Evolutionary conservation across 1,140 invertebrate genomes (phyloP).

Genomic region (Pemphigus obesinymphae): DNA sequence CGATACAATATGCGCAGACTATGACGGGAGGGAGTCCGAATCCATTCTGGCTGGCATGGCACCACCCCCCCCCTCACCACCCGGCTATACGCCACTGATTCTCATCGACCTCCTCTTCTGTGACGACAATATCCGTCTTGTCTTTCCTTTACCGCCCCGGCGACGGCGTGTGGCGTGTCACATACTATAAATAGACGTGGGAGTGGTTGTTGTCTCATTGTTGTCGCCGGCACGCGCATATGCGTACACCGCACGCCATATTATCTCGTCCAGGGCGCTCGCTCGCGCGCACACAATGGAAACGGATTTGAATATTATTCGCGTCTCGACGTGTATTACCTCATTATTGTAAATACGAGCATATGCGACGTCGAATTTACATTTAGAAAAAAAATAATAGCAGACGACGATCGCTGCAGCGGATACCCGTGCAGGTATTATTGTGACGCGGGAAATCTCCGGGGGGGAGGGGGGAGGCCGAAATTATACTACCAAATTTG

Average conservation of each 20-base stretch:
- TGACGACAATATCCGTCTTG: background rate
- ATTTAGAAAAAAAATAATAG: too few relatives aligned
- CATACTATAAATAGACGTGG: slow-evolving; percentile 23
- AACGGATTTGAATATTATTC: background rate
- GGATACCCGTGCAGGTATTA: too few relatives aligned
- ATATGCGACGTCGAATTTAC: background rate
- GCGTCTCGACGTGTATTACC: background rate
- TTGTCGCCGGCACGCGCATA: background rate
- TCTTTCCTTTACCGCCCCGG: background rate
- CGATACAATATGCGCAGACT: too few relatives aligned
- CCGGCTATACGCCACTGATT: background rate
- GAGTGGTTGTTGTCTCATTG: slow-evolving; percentile 13
- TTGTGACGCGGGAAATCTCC: background rate
- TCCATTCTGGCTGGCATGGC: too few relatives aligned
- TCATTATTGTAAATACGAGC: background rate
- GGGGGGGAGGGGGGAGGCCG: too few relatives aligned
- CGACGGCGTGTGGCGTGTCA: background rate
- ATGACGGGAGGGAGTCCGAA: too few relatives aligned
- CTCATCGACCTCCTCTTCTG: too few relatives aligned
- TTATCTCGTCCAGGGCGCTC: too few relatives aligned
- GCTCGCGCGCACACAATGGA: background rate
- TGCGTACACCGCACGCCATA: too few relatives aligned
- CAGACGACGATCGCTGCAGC: too few relatives aligned
- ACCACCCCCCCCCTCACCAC: background rate
- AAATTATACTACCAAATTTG: too few relatives aligned